A percentile compares a stretch with the other conserved stretches of the same genome.
Conservation (phyloP, 2,888 invertebrate species). For the Lamproptera curius region DNA sequence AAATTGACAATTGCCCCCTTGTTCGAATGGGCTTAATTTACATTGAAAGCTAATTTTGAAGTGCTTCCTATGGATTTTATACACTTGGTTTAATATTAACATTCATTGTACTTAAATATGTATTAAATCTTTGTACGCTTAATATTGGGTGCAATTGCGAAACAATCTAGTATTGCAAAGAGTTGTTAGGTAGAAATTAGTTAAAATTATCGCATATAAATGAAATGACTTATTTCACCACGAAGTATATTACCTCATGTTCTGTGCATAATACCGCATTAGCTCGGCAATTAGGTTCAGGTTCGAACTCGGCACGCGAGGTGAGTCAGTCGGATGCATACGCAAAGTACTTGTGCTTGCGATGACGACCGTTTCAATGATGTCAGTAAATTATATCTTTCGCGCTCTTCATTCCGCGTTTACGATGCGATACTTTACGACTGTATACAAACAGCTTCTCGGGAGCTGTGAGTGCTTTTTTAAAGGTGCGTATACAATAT, state of each 20-base stretch:
- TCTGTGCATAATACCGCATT: background rate
- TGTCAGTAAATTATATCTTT: conserved; percentile 13
- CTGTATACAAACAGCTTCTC: conserved; percentile 14
- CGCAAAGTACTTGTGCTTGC: conserved; percentile 6
- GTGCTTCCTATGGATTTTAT: too few relatives aligned
- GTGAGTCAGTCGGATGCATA: conserved; percentile 11
- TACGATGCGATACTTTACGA: conserved; percentile 10
- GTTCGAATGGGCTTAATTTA: too few relatives aligned
- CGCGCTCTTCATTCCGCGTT: conserved; percentile 7
- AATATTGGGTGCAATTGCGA: too few relatives aligned
- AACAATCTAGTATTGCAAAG: too few relatives aligned
- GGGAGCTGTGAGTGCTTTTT: conserved; percentile 10
- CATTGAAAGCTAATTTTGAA: too few relatives aligned
- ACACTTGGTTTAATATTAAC: too few relatives aligned
- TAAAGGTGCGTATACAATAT: too few relatives aligned
- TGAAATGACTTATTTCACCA: background rate
- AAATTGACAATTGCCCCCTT: too few relatives aligned
- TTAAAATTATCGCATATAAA: too few relatives aligned
- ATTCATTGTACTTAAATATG: too few relatives aligned
- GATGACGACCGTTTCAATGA: conserved; percentile 17
- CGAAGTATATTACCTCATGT: background rate
- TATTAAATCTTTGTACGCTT: too few relatives aligned
- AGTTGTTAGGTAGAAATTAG: too few relatives aligned
- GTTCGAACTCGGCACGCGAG: background rate
- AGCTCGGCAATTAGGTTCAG: background rate